A percentile compares a stretch with the other conserved stretches of the same genome.
phyloP scores from a whole-genome alignment of 2,113 vertebrate genomes.

The Crotophaga sulcirostris region DNA sequence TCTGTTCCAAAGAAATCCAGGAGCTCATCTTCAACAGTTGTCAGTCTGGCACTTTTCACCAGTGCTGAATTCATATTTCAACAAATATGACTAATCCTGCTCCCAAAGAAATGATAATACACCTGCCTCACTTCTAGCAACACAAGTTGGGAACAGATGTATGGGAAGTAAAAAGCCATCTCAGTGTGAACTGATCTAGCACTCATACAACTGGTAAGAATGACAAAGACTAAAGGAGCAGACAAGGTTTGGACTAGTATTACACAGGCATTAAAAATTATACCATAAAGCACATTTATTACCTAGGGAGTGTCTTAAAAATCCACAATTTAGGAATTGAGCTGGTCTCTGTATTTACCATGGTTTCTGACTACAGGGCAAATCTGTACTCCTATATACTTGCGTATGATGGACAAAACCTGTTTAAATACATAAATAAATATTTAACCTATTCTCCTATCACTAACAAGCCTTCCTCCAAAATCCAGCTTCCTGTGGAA shows the following conservation, averaged over 20 bases:
- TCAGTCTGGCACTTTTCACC: background rate
- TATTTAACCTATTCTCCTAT: background rate
- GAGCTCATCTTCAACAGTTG: background rate
- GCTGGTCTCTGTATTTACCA: background rate
- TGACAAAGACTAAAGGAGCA: background rate
- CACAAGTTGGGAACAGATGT: background rate
- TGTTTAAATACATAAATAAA: background rate
- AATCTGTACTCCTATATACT: background rate
- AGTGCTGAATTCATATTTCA: slow-evolving; percentile 22
- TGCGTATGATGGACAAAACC: background rate
- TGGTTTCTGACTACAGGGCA: background rate
- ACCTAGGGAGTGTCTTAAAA: background rate
- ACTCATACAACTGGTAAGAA: background rate
- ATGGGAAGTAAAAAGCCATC: background rate
- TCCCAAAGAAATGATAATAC: background rate
- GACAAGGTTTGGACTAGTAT: background rate
- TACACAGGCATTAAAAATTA: background rate
- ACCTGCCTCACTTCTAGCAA: background rate
- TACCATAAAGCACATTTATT: background rate
- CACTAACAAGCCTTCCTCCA: background rate
- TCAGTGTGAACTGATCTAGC: background rate
- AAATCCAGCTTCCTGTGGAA: background rate
- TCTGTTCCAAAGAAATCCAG: background rate
- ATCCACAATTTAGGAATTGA: background rate
- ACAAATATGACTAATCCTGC: background rate